Conservation (phyloP, 2,113 vertebrate genomes). For the Oncorhynchus mykiss region DNA sequence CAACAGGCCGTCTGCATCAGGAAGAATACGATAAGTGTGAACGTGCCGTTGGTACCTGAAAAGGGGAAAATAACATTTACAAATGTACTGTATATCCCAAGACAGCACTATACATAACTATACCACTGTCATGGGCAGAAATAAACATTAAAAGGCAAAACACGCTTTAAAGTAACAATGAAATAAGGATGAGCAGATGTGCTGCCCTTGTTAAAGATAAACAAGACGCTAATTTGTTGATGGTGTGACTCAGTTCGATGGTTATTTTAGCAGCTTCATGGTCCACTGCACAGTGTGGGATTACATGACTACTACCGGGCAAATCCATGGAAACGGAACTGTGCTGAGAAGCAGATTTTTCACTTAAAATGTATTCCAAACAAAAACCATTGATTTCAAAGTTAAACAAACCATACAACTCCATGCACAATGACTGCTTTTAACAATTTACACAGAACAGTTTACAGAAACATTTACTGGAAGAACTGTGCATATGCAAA, state of each 20-base stretch:
- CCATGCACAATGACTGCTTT: no score
- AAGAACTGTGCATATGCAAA: no score
- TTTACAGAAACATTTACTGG: no score
- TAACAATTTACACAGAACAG: no score
- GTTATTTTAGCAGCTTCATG: not conserved
- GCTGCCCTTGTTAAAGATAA: constrained; percentile 7
- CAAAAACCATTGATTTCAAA: no score
- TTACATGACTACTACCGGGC: no score
- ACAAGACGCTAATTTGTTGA: not conserved
- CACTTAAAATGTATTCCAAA: no score
- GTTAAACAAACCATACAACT: no score
- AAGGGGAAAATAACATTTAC: constrained; percentile 12
- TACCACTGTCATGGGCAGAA: constrained; percentile 1
- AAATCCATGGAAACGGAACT: no score
- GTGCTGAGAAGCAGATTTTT: no score
- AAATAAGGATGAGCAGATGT: constrained; percentile 26
- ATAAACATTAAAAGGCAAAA: constrained; percentile 25
- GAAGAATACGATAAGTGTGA: constrained; percentile 88
- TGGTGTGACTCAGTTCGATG: not conserved
- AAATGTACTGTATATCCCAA: not conserved
- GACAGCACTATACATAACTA: not conserved
- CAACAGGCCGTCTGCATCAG: constrained; percentile 79
- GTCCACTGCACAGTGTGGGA: no score
- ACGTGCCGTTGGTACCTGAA: constrained; percentile 82
- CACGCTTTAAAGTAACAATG: not conserved